These are phyloP conservation scores for Drosophila hamatofila DNA, from an alignment of 2,888 invertebrate genomes.

Conservation along the genomic window DNA sequence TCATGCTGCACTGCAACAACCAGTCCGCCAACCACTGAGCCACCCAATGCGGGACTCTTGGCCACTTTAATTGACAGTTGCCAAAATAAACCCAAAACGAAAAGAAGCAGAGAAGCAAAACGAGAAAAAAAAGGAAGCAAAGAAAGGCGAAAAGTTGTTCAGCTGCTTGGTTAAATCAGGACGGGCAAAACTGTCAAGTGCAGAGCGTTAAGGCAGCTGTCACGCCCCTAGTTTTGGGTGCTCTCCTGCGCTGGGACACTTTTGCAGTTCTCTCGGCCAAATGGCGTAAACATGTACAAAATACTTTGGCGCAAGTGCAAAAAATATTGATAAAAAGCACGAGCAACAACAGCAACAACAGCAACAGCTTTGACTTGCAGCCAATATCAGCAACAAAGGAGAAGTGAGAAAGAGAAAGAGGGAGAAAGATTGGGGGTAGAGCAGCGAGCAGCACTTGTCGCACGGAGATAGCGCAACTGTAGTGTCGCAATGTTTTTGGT, in stretches of 20 bases:
- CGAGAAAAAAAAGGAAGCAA: too few relatives aligned
- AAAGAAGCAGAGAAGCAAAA: not conserved
- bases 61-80: constrained; percentile 59
- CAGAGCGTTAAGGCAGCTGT: constrained; percentile 22
- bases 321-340: constrained; percentile 35
- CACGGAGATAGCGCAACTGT: constrained; percentile 37
- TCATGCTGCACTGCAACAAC: constrained; percentile 66
- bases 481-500: constrained; percentile 53
- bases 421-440: not conserved
- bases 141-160: constrained; percentile 9
- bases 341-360: constrained; percentile 3
- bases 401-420: not conserved
- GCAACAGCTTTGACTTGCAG: constrained; percentile 25
- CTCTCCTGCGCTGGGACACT: constrained; percentile 1
- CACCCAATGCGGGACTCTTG: constrained; percentile 32
- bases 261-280: constrained; percentile 31
- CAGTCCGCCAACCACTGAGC: not conserved
- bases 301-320: constrained; percentile 61
- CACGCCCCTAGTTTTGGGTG: not conserved
- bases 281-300: constrained; percentile 80
- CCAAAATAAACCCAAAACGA: constrained; percentile 35
- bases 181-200: constrained; percentile 69
- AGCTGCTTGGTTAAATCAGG: constrained; percentile 61
- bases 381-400: not conserved
- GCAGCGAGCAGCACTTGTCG: constrained; percentile 3